Base-by-base conservation (phyloP, 2,888 invertebrate species). In the Leucania comma region DNA sequence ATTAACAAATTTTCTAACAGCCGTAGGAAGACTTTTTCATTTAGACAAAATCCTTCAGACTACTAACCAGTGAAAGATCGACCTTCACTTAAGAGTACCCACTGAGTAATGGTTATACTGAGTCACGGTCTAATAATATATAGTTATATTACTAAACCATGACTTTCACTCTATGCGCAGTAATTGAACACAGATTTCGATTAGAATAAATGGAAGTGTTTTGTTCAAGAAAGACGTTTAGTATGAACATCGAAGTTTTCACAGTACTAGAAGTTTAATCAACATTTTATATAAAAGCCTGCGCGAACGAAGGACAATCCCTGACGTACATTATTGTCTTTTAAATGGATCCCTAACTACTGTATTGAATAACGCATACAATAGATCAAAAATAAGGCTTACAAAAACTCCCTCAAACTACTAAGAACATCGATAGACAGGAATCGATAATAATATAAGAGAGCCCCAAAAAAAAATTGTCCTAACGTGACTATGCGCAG, bases 121-220 rank as follows among this genome's bases (percentile, higher is more conserved):
- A 84, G 84, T 83, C 83, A 83, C 50, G 69, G 58, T 80, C 38
- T 54, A 65, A 77, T 74, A 84, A 79, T 84, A 78, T 64, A 61
- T 79, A 84, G 65, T 68, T 73, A 69, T 79, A 84, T 84, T 83
- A 80, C 65, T 42, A n/a, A 29, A 12, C 69, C 75, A 64, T 82
- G 84, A 83, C 83, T 83, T 72, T 79, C 68, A 72, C 46, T 79
- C 63, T 57, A 48, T 48, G 12, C 60, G 0, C 35, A 64, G 54
- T 74, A 79, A 83, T 82, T 78, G 69, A 78, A 73, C 22, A 56
- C 24, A 67, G 53, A n/a, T 50, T 57, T 54, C 26, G 60, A 42
- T 29, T 32, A 51, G 9, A 68, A 53, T 46, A 0, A 12, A 68
- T 60, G 20, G 8, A 63, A 54, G 35, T 66, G n/a, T 65, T 71